These are phyloP conservation scores for Alces alces DNA, from an alignment of 2,113 vertebrate genomes.

Conservation along the genomic window DNA sequence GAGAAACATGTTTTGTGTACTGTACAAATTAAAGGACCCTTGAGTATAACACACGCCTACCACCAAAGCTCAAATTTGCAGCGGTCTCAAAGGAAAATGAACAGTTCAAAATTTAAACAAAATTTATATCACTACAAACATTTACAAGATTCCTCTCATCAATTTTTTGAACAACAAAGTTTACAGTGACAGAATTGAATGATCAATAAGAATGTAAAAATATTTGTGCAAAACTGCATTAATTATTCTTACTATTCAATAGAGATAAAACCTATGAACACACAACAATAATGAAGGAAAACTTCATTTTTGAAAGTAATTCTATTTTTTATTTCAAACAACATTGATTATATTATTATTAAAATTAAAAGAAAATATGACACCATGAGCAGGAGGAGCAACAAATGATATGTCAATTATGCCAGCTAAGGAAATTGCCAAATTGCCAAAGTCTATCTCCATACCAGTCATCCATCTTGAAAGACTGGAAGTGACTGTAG, in stretches of 20 bases:
- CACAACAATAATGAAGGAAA: slow-evolving; percentile 72
- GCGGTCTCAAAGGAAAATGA: slow-evolving; percentile 72
- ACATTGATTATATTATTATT: slow-evolving; percentile 59
- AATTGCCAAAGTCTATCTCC: slow-evolving; percentile 63
- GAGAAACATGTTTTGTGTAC: slow-evolving; percentile 72
- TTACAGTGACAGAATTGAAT: slow-evolving; percentile 77
- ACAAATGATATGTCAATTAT: slow-evolving; percentile 44
- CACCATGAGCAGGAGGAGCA: slow-evolving; percentile 75
- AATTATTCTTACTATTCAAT: slow-evolving; percentile 78
- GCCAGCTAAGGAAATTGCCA: slow-evolving; percentile 54
- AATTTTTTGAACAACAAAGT: slow-evolving; percentile 74
- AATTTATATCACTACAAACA: slow-evolving; percentile 80
- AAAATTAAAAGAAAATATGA: slow-evolving; percentile 66
- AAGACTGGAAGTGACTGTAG: slow-evolving; percentile 51
- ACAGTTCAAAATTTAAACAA: slow-evolving; percentile 77
- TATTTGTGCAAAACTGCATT: slow-evolving; percentile 85
- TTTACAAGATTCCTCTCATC: slow-evolving; percentile 73
- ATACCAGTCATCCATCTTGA: slow-evolving; percentile 34
- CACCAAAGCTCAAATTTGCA: slow-evolving; percentile 72
- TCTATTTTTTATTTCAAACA: slow-evolving; percentile 70
- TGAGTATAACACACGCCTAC: slow-evolving; percentile 11
- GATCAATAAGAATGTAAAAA: slow-evolving; percentile 81
- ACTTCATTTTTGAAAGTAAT: slow-evolving; percentile 69
- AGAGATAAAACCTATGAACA: slow-evolving; percentile 76
- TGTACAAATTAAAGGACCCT: slow-evolving; percentile 71